These are phyloP conservation scores for Sinocyclocheilus grahami DNA, from an alignment of 2,113 vertebrate species.

Conservation along the genomic window DNA sequence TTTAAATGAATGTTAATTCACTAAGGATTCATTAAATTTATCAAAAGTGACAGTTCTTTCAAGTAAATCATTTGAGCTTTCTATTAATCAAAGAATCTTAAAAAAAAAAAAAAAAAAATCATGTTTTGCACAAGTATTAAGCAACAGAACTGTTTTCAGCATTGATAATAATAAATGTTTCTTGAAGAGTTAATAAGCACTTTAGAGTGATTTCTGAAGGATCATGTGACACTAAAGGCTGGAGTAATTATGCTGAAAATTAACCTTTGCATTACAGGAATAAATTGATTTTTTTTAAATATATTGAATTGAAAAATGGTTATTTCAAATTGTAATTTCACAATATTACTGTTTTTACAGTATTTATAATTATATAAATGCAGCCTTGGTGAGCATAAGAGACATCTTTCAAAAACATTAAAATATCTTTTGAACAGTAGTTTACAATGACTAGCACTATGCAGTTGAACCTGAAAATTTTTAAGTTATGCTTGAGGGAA, in stretches of 20 bases:
- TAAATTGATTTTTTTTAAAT: too few species aligned
- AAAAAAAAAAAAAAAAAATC: not conserved
- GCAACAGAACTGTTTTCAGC: not conserved
- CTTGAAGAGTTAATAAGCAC: too few species aligned
- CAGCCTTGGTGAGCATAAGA: not conserved
- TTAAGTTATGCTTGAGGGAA: not conserved
- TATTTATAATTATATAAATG: too few species aligned
- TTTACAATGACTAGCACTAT: too few species aligned
- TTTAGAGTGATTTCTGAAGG: too few species aligned
- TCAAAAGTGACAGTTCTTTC: not conserved
- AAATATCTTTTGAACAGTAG: not conserved
- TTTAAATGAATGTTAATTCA: not conserved
- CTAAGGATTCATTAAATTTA: not conserved
- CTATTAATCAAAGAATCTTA: not conserved
- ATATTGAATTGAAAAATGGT: too few species aligned
- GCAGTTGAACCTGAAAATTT: not conserved
- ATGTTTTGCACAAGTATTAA: not conserved
- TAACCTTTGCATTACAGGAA: not conserved
- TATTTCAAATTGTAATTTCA: too few species aligned
- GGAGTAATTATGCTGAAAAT: too few species aligned
- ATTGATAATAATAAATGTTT: too few species aligned
- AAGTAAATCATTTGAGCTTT: not conserved
- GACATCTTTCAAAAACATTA: too few species aligned
- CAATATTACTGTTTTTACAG: too few species aligned
- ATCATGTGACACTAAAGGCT: too few species aligned